These are phyloP conservation scores for Cynodonichthys magdalenae DNA, from an alignment of 2,797 vertebrate species.

Conservation along the genomic window DNA sequence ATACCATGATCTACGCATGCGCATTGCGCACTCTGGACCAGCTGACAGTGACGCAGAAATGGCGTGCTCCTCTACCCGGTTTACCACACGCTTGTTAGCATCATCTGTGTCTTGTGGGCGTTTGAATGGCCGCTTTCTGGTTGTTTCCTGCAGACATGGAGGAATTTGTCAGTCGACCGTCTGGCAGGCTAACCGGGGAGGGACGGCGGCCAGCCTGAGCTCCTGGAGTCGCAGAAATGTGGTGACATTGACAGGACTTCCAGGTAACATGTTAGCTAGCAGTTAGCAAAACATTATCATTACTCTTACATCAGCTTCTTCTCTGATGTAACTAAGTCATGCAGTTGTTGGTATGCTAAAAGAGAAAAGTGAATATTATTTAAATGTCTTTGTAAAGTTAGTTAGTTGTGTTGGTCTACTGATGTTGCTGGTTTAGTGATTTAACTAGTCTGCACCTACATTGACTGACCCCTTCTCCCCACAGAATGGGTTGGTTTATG, in stretches of 20 bases:
- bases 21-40: slow-evolving; percentile 48
- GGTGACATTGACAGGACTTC: slow-evolving; percentile 71
- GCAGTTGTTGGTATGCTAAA: neutral
- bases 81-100: slow-evolving; percentile 74
- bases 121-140: slow-evolving; percentile 35
- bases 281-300: slow-evolving; percentile 5
- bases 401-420: neutral
- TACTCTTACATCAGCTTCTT: neutral
- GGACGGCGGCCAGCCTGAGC: neutral
- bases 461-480: too few species aligned
- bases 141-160: slow-evolving; percentile 25
- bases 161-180: slow-evolving; percentile 32
- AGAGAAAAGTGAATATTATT: too few species aligned
- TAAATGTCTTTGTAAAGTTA: accelerated
- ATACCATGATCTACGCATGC: slow-evolving; percentile 40
- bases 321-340: neutral
- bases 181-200: slow-evolving; percentile 9
- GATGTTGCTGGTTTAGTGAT: slow-evolving; percentile 16
- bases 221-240: slow-evolving; percentile 22
- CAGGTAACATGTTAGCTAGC: slow-evolving; percentile 63
- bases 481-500: too few species aligned
- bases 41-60: slow-evolving; percentile 71
- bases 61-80: slow-evolving; percentile 76
- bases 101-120: slow-evolving; percentile 52
- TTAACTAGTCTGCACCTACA: too few species aligned